Percentiles rank a stretch among this genome's conserved stretches.
Evolutionary conservation across 2,797 vertebrate species (phyloP).

Genomic region (Esox lucius): DNA sequence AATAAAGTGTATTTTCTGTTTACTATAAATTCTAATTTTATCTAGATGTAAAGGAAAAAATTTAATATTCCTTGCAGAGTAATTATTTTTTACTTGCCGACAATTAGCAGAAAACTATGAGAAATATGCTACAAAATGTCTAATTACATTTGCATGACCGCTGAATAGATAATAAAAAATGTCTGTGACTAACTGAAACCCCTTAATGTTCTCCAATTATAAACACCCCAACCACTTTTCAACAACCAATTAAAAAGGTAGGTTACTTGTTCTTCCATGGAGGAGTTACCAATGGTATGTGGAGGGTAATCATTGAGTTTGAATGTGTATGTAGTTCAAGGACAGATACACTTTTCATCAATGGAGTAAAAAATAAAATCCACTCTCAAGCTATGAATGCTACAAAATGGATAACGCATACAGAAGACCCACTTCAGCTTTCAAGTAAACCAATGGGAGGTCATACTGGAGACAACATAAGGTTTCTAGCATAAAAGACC

Average conservation of each 20-base stretch:
- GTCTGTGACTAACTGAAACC: not conserved
- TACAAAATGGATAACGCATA: not conserved
- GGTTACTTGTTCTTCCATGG: not conserved
- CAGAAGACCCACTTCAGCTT: not conserved
- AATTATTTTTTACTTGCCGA: conserved; percentile 64
- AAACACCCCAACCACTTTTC: not conserved
- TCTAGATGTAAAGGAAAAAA: conserved; percentile 42
- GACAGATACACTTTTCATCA: not conserved
- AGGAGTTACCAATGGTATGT: not conserved
- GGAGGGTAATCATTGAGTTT: not conserved
- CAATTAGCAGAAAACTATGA: conserved; percentile 63
- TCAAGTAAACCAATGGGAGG: not conserved
- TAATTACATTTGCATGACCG: conserved; percentile 61
- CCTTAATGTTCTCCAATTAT: not conserved
- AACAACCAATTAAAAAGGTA: not conserved
- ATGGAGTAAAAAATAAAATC: not conserved
- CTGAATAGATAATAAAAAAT: conserved; percentile 4
- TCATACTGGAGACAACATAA: not conserved
- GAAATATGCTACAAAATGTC: conserved; percentile 59
- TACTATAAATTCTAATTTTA: conserved; percentile 35
- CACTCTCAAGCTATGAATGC: not conserved
- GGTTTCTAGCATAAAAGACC: not conserved
- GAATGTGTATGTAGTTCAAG: not conserved
- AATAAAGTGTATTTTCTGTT: too few species aligned
- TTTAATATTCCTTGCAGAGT: conserved; percentile 48